Evolutionary conservation across 2,797 vertebrate species (phyloP).

Genomic region (Danio jaintianensis): DNA sequence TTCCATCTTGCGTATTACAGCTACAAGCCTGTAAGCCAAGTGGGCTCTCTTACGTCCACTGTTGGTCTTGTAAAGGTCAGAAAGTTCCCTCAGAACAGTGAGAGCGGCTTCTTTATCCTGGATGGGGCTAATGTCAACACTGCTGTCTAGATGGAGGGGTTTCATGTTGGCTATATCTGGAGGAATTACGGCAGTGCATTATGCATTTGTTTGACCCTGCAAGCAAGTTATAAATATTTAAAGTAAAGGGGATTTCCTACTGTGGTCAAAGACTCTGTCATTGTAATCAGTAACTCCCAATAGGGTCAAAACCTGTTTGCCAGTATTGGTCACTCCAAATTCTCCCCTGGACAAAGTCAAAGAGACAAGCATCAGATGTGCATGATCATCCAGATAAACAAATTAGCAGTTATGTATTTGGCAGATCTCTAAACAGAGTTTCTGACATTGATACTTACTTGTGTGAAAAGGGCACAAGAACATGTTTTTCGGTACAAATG

Average conservation of each 20-base stretch:
- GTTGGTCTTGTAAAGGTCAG: conserved; percentile 73
- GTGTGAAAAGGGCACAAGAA: conserved; percentile 87
- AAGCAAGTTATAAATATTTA: neutral
- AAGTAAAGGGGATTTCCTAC: conserved; percentile 70
- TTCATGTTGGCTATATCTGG: conserved; percentile 76
- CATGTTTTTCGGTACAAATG: conserved; percentile 88
- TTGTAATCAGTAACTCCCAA: conserved; percentile 82
- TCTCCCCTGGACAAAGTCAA: conserved; percentile 74
- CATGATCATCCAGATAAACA: neutral
- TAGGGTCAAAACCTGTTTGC: conserved; percentile 88
- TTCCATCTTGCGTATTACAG: conserved; percentile 82
- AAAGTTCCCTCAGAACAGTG: conserved; percentile 83
- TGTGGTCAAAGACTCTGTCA: conserved; percentile 82
- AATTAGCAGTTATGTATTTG: neutral
- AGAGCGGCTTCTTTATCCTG: conserved; percentile 80
- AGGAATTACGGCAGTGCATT: neutral
- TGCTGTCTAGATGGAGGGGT: conserved; percentile 83
- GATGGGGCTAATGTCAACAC: conserved; percentile 73
- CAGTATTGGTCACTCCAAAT: conserved; percentile 82
- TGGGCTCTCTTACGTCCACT: conserved; percentile 84
- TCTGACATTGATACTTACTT: conserved; percentile 76
- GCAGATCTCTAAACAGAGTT: neutral
- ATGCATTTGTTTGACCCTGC: neutral
- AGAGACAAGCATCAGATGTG: neutral
- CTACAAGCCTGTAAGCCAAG: conserved; percentile 86